Evolutionary conservation across 1,140 invertebrate genomes (phyloP), one percentile per base, ranked within the genome.

Genomic region (Ooceraea biroi): DNA sequence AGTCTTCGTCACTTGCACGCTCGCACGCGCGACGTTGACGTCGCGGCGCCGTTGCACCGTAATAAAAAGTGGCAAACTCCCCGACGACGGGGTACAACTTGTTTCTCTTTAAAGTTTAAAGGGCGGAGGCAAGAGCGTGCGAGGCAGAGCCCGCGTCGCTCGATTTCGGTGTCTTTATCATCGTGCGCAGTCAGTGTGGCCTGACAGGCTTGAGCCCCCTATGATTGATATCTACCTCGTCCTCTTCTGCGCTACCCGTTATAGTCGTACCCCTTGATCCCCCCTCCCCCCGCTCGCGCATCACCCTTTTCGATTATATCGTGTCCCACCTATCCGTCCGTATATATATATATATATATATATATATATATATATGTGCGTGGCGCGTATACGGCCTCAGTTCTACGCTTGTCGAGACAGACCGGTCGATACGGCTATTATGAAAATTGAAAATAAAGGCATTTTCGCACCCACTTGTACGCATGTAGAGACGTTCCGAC

Each of bases 181-280:
- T 80, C 48, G 58, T 12, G 66, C 86, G 68, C 74, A 86, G 86
- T 88, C 85, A 84, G 82, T 80, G 61, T 78, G 60, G 72, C 71
- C 68, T 89, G 89, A 90, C 89, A 90, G 86, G 55, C 77, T 58
- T 90, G 85, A 90, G 85, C 88, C 89, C 63, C 66, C 83, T 83
- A 90, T 90, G 89, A 90, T 90, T 90, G 89, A 90, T 90, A 90
- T 88, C 78, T 83, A 83, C 58, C 83, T 61, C 68, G 74, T 72
- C 69, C 86, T 82, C 86, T 82, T 57, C 52, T 63, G 11, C 27
- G 36, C 69, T 50, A 36, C 60, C 19, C 68, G 69, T 60, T 65
- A 78, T 25, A 85, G 55, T 57, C 68, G 25, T 30, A 27, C 65
- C 65, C 84, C 85, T 80, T 60, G 52, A 50, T 85, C 48, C 11